Evolutionary conservation across 2,888 invertebrate species (phyloP).

Genomic region (Perdita meconis): DNA sequence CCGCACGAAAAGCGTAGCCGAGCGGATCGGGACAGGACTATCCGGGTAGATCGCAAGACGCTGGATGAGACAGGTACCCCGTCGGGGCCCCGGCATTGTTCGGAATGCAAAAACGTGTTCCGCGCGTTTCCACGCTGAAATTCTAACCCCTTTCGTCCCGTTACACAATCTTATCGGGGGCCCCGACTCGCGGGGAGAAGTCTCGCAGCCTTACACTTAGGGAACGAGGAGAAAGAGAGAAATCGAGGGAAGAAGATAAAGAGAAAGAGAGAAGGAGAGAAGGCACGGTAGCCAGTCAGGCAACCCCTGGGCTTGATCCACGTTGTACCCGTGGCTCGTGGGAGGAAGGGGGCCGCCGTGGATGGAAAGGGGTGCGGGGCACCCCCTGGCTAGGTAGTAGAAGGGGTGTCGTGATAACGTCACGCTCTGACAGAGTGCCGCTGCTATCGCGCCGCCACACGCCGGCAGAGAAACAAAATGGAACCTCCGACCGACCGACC

Average conservation of each 20-base stretch:
- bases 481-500: constrained; percentile 82
- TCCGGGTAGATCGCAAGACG: background rate
- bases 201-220: constrained; percentile 30
- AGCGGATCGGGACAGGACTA: background rate
- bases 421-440: constrained; percentile 86
- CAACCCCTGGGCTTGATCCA: constrained; percentile 79
- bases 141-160: constrained; percentile 79
- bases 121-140: constrained; percentile 77
- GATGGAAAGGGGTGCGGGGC: constrained; percentile 69
- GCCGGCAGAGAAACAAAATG: constrained; percentile 85
- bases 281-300: constrained; percentile 75
- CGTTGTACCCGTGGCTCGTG: constrained; percentile 76
- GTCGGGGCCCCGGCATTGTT: constrained; percentile 42
- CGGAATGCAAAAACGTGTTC: constrained; percentile 78
- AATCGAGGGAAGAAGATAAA: constrained; percentile 53
- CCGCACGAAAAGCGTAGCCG: too few species aligned
- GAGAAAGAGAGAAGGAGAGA: constrained; percentile 53
- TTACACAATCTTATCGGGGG: constrained; percentile 80
- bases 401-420: constrained; percentile 85
- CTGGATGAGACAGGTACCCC: constrained; percentile 11
- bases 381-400: constrained; percentile 79
- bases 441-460: constrained; percentile 85
- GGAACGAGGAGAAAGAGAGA: constrained; percentile 45
- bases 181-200: constrained; percentile 49
- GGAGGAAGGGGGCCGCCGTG: constrained; percentile 60